Evolutionary conservation across 2,113 vertebrate species (phyloP), one percentile per base, ranked within the genome.

Genomic region (Hippocampus comes): DNA sequence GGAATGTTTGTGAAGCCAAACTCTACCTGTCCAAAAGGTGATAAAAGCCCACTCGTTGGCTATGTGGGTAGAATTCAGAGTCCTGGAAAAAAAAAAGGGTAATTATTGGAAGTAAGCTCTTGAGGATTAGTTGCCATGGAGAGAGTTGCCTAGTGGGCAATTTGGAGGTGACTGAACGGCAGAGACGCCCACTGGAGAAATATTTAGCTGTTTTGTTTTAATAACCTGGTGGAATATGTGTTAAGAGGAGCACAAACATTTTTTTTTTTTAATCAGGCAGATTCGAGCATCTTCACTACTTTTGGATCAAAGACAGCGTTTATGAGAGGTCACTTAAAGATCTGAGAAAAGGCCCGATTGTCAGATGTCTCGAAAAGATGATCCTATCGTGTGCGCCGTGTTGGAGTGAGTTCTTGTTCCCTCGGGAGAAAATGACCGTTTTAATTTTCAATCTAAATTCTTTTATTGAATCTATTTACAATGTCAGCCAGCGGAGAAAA

Each of bases 381-480:
- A 48, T 15, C 12, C 46, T 48, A 10, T 46, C 1, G 2, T 15
- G 14, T 49, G 48, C 3, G 48, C 14, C 17, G 15, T 3, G 12
- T 49, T 49, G 48, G 12, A 48, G 14, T 48, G 48, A 48, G 12
- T 48, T 48, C 5, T 53, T 8, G 20, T 21, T 53, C 2, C 5
- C 55, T 0, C 12, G 55, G 55, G n/a, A 57, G n/a, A 57, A 30
- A 41, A 63, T 9, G 12, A 63, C 25, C 5, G 9, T 63, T 34
- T 20, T 21, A 41, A 41, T 10, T 41, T 21, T 41, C 38, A 42
- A n/a, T 11, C 63, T 42, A 64, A 14, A 15, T 75, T 63, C 2
- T 81, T 82, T 81, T 75, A 81, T 82, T 84, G 3, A 59, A 65
- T 84, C 25, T 87, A 89, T 86, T 87, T 85, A 88, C 84, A 89